Base-by-base conservation (phyloP, 2,888 invertebrate species). In the Dicyrtoma fusca region DNA sequence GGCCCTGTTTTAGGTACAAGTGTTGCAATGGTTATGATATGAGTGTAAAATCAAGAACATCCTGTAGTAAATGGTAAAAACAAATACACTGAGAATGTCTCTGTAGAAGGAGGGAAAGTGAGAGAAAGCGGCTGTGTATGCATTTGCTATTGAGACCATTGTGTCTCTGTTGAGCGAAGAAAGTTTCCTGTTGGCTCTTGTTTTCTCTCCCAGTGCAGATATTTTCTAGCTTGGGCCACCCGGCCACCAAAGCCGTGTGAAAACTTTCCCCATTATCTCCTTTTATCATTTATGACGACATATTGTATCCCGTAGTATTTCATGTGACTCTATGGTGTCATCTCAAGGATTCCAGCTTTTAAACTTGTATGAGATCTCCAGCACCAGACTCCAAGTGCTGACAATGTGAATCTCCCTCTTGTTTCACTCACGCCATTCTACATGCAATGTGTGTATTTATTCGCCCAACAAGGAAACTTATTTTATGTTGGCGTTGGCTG, bases 181-280 rank as follows among this genome's bases (percentile, higher is more conserved):
- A 47, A 62, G 63, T 21, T 17, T 26, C 25, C 17, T 34, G 25
- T 59, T 23, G 25, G 5, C 47, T 47, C 47, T n/a, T n/a, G 47
- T 13, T 45, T 49, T 14, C 11, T n/a, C 49, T 49, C 49, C 4
- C 49, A n/a, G 4, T 45, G 45, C 49, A n/a, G 59, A 25, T 17
- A 62, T 42, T 44, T 42, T 62, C 17, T 19, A n/a, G 45, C 62
- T 44, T 13, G 10, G 34, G 62, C 47, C 63, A 63, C 63, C 45
- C 47, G 61, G 8, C 17, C 25, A 49, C 47, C 25, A 49, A 65
- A 26, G 17, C 51, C 65, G 71, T 71, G 64, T 64, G 71, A 71
- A 72, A 74, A 72, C 72, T 74, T 74, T 69, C 45, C 55, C 74
- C 72, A 74, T 72, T 74, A 74, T 74, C 72, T 69, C 42, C 59